A percentile compares a stretch with the other conserved stretches of the same genome.
phyloP scores from a whole-genome alignment of 92 coral and sea anemone genomes.

The Bergia puertoricense region DNA sequence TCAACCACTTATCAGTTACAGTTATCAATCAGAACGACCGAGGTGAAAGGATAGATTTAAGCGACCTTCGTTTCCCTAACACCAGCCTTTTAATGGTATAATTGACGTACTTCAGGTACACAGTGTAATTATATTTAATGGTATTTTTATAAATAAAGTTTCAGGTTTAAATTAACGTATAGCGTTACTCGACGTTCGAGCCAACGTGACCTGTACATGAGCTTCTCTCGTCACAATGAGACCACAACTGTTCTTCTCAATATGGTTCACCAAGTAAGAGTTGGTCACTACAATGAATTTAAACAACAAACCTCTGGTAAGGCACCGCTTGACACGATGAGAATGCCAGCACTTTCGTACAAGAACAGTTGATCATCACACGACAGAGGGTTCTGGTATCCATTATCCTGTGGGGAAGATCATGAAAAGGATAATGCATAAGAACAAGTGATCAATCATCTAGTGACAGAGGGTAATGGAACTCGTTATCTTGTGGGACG shows the following conservation, averaged over 20 bases:
- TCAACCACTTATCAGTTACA: not conserved
- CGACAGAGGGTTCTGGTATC: constrained; percentile 81
- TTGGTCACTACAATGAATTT: not conserved
- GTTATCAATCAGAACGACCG: not conserved
- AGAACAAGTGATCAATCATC: too few relatives aligned
- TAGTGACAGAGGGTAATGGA: too few relatives aligned
- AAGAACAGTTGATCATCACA: constrained; percentile 94
- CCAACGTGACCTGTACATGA: too few relatives aligned
- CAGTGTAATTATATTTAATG: too few relatives aligned
- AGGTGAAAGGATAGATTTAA: too few relatives aligned
- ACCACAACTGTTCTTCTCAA: not conserved
- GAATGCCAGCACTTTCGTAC: constrained; percentile 96
- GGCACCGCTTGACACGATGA: constrained; percentile 88
- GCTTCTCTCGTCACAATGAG: too few relatives aligned
- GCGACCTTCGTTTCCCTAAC: too few relatives aligned
- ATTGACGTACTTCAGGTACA: not conserved
- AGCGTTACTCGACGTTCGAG: too few relatives aligned
- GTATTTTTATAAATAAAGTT: too few relatives aligned
- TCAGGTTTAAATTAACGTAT: too few relatives aligned
- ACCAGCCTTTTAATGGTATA: not conserved
- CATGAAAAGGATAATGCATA: too few relatives aligned
- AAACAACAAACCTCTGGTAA: constrained; percentile 77
- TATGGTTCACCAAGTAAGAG: not conserved
- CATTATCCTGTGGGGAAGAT: constrained; percentile 71
- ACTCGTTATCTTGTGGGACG: too few relatives aligned